A percentile compares a stretch with the other conserved stretches of the same genome.
phyloP scores from a whole-genome alignment of 2,888 invertebrate species.

The Ellobium chinense region DNA sequence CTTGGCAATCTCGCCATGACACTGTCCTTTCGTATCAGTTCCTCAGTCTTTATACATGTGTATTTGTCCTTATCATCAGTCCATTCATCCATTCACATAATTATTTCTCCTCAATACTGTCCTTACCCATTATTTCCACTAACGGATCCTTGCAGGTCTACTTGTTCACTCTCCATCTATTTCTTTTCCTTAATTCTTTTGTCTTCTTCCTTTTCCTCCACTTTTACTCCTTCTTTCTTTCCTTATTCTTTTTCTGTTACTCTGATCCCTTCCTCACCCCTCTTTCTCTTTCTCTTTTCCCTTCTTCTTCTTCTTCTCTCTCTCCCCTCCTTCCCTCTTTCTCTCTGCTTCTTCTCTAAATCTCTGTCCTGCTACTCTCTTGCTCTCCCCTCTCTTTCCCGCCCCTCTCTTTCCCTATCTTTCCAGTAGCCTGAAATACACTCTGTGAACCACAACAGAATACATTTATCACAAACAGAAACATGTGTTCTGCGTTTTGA shows the following conservation, averaged over 20 bases:
- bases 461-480: too few species aligned
- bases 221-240: neutral
- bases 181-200: neutral
- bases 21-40: too few species aligned
- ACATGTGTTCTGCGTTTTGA: too few species aligned
- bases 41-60: too few species aligned
- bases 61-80: too few species aligned
- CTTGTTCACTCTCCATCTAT: neutral
- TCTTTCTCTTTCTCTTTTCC: neutral
- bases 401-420: neutral
- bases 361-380: neutral
- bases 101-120: too few species aligned
- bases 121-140: too few species aligned
- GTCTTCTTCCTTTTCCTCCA: neutral
- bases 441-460: too few species aligned
- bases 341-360: neutral
- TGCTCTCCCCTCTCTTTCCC: neutral
- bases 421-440: neutral
- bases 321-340: neutral
- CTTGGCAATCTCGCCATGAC: too few species aligned
- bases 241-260: neutral
- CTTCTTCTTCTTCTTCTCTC: neutral
- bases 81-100: too few species aligned
- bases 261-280: neutral
- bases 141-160: neutral